Conservation (phyloP, 2,888 invertebrate genomes). For the Caenorhabditis doughertyi region DNA sequence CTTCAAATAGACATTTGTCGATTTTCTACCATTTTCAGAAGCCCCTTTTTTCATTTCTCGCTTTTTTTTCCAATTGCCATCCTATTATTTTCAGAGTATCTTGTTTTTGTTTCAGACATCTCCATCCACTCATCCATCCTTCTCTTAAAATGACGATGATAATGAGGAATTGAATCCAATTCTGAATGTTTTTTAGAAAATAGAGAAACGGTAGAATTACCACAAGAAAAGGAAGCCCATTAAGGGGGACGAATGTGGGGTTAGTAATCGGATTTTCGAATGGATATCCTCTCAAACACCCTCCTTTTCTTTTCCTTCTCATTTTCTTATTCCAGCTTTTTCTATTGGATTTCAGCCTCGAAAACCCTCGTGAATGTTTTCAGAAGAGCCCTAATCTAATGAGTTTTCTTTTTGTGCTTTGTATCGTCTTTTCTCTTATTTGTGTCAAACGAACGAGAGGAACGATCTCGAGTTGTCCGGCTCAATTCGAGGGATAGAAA, state of each 20-base stretch:
- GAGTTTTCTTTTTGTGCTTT: constrained; percentile 20
- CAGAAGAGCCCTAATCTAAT: constrained; percentile 47
- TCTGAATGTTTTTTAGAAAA: constrained; percentile 42
- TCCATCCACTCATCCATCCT: neutral
- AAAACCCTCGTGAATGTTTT: constrained; percentile 38
- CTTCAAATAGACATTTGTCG: too few species aligned
- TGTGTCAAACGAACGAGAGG: neutral
- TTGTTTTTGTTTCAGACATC: constrained; percentile 46
- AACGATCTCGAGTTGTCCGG: neutral
- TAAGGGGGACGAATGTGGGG: constrained; percentile 2
- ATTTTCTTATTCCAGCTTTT: constrained; percentile 29
- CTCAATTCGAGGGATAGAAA: constrained; percentile 19
- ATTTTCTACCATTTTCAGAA: neutral
- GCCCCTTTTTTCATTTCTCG: constrained; percentile 32
- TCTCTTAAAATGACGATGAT: constrained; percentile 23
- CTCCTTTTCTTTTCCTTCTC: constrained; percentile 1
- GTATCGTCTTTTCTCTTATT: neutral
- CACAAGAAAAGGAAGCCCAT: constrained; percentile 7
- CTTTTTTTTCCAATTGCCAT: constrained; percentile 1
- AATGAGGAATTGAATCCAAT: constrained; percentile 29
- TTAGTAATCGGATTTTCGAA: constrained; percentile 47
- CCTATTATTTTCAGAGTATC: neutral
- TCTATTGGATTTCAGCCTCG: constrained; percentile 38
- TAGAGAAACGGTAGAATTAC: constrained; percentile 38
- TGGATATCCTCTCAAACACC: constrained; percentile 37